These are phyloP conservation scores for Ptychochromis oligacanthus DNA, from an alignment of 2,113 vertebrate species.

Conservation along the genomic window DNA sequence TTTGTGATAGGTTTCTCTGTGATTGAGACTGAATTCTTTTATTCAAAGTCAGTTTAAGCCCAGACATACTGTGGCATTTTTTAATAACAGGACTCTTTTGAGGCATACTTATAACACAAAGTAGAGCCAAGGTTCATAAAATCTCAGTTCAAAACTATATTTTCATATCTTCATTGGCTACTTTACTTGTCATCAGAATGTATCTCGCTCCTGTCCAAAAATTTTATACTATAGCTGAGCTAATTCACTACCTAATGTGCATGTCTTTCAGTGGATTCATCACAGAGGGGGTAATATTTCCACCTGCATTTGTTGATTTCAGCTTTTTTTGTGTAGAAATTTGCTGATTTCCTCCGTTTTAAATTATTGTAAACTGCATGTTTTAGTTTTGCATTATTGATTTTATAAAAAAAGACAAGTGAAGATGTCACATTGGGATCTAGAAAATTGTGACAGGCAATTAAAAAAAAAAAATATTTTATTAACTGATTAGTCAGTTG, in stretches of 20 bases:
- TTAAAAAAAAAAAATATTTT: no score
- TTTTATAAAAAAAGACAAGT: not conserved
- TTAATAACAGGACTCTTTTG: not conserved
- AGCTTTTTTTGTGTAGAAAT: not conserved
- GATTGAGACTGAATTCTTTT: not conserved
- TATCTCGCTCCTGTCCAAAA: not conserved
- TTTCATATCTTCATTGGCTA: not conserved
- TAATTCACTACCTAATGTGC: not conserved
- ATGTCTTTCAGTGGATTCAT: not conserved
- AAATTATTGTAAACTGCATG: not conserved
- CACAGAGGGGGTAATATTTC: not conserved
- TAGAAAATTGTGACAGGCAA: not conserved
- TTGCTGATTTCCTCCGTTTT: not conserved
- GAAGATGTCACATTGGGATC: not conserved
- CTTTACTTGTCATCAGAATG: not conserved
- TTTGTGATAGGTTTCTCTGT: conserved; percentile 13
- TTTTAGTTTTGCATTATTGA: not conserved
- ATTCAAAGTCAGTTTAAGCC: not conserved
- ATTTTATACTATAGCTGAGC: not conserved
- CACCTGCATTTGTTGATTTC: not conserved
- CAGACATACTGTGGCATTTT: not conserved
- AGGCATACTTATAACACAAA: not conserved
- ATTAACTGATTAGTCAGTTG: not conserved
- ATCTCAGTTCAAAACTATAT: not conserved
- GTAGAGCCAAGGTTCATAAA: not conserved